These are phyloP conservation scores for Setipinna tenuifilis DNA, from an alignment of 2,797 vertebrate species.

Conservation along the genomic window DNA sequence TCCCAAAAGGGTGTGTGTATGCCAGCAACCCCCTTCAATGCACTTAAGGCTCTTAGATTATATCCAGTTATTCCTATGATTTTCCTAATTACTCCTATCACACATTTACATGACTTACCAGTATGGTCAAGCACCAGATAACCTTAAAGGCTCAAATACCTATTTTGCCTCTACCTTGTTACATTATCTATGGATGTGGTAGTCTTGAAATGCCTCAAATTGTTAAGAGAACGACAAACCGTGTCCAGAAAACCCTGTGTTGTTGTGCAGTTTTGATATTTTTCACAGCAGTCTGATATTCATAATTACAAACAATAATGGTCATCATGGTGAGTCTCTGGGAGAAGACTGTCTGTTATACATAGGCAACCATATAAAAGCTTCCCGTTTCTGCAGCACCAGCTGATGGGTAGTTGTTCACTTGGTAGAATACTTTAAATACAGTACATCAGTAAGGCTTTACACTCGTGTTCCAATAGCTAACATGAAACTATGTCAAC, in stretches of 20 bases:
- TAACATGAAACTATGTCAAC: not conserved
- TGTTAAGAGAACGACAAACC: not conserved
- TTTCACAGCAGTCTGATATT: not conserved
- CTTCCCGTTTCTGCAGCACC: not conserved
- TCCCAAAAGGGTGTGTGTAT: not conserved
- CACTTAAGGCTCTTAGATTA: slow-evolving; percentile 5
- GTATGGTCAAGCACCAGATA: not conserved
- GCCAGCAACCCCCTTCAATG: not conserved
- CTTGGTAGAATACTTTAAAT: slow-evolving; percentile 2
- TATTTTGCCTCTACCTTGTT: not conserved
- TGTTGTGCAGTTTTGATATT: not conserved
- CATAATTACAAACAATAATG: not conserved
- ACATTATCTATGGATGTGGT: not conserved
- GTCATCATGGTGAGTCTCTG: not conserved
- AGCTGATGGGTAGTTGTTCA: not conserved
- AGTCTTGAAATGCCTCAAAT: not conserved
- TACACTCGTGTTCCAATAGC: not conserved
- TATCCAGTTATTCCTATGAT: not conserved
- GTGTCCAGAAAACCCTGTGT: not conserved
- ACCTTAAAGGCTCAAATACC: not conserved
- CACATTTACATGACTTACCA: not conserved
- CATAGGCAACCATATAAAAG: not conserved
- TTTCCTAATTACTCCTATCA: not conserved
- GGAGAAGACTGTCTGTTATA: not conserved
- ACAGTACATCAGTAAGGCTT: not conserved